Base-by-base conservation (phyloP, 2,797 vertebrate genomes). In the Choloepus didactylus region DNA sequence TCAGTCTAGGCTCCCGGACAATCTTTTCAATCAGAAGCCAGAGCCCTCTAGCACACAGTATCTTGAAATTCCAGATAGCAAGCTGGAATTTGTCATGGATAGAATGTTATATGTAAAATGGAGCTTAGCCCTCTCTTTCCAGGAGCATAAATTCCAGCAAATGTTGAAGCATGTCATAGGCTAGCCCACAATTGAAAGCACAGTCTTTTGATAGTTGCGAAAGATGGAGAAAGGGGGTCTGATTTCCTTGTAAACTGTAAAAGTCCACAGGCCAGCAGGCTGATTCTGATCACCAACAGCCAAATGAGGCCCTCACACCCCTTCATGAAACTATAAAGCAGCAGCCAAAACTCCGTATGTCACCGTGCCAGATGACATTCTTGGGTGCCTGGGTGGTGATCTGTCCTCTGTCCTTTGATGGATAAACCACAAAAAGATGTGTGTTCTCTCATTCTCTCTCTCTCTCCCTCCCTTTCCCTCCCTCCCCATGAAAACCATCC, bases 381-480 rank as follows among this genome's bases (percentile, higher is more conserved):
- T 85, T 79, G 91, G 83, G 46, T 87, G 31, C 23, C 84, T 12
- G 0, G 35, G 75, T 90, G 60, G 89, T 44, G 93, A 80, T 96
- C 87, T 86, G 75, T 83, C 62, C 59, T 94, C 83, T 77, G 49
- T 77, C 87, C 66, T 96, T 93, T 86, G 82, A 84, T 44, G 92
- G 56, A 89, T 54, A 94, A 95, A 87, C 93, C 94, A 87, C 79
- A 96, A 73, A 89, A 90, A 69, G n/a, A 90, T 83, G 18, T 76
- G 77, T 31, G 1, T 41, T 11, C 35, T 80, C 12, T 46, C 46
- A 4, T 23, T 60, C 72, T 54, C 60, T 15, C 51, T 64, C 70
- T 54, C 16, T 41, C 18, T 62, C 4, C 72, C 41, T 41, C 44
- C n/a, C 51, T 70, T 8, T 8, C 44, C 49, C 31, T 54, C 46